Base-by-base conservation (phyloP, 2,888 invertebrate species). In the Nasonovia ribisnigri region DNA sequence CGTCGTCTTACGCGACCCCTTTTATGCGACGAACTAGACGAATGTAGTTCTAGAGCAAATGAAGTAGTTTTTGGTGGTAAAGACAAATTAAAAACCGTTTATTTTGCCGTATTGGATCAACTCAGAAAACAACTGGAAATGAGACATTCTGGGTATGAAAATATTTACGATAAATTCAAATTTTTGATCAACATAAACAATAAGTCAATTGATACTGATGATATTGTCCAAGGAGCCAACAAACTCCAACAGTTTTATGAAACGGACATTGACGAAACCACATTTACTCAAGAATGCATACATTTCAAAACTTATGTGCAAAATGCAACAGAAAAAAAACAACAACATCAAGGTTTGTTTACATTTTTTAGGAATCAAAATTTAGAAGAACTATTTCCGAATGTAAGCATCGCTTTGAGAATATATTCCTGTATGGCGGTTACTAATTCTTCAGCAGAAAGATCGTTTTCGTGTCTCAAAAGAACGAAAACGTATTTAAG, bases 391-490 rank as follows among this genome's bases (percentile, higher is more conserved):
- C 60, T 60, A 89, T 89, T 89, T 60, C 29, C 57, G 60, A 89
- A 89, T 89, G 26, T 89, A 3, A 43, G 90, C 67, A 57, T 57
- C 24, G 57, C 57, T 57, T 57, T 60, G 8, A 60, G n/a, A 89
- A 89, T 89, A 60, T 60, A 89, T 6, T 60, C 42, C 43, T 89
- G 89, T 89, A 89, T 13, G 36, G 89, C 26, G 54, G 89, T 29
- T 89, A 89, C 43, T 60, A 48, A 60, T 57, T 89, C 11, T 57
- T 60, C 60, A 6, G 57, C 89, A 48, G 89, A 89, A 48, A 42
- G 89, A 57, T 89, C 43, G 60, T 89, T 89, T 89, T 89, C 43
- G 89, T 89, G 60, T 89, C 89, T 89, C 48, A 89, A 57, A 89
- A 89, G 43, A 42, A 89, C 57, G 0, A 89, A 89, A 89, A 57